Evolutionary conservation across 2,888 invertebrate species (phyloP), one percentile per base, ranked within the genome.

Genomic region (Caenorhabditis virilis): DNA sequence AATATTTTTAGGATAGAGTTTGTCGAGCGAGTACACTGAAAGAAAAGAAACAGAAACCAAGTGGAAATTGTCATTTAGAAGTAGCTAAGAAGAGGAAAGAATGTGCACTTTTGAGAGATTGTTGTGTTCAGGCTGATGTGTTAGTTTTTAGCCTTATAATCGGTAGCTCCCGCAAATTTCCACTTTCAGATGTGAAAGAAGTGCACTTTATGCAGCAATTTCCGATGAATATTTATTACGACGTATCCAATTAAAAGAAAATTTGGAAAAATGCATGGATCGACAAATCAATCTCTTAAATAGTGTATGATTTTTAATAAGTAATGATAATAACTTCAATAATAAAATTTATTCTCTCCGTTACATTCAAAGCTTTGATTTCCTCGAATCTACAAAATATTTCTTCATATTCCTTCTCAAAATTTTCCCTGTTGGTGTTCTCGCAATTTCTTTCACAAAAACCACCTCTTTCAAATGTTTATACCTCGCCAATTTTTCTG

Each of bases 71-170:
- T 57, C 62, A 57, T 35, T 23, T 59, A 11, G 42, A 57, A 9
- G 60, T 71, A 13, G 38, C 58, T 3, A 27, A 38, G 26, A 68
- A 69, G 23, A 20, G 59, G n/a, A 60, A 56, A 35, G 57, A 69
- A 25, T 72, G 72, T 26, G 46, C 60, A 9, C 45, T 64, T n/a
- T 43, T 72, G 6, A 51, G 72, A 9, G 65, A 72, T 52, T 72
- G 72, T 36, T 72, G 72, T 43, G 59, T 72, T 7, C 72, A 72
- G 42, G 72, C 72, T 9, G 72, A 72, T 61, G 69, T 72, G 69
- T 72, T 13, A 66, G 72, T 66, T 47, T 41, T 20, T n/a, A 13
- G 41, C 9, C 41, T 41, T 41, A 11, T 41, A 41, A 13, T 41
- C n/a, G n/a, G n/a, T n/a, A n/a, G n/a, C n/a, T n/a, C n/a, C n/a